These are phyloP conservation scores for Onychomys arenicola DNA, from an alignment of 2,797 vertebrate genomes.

Conservation along the genomic window DNA sequence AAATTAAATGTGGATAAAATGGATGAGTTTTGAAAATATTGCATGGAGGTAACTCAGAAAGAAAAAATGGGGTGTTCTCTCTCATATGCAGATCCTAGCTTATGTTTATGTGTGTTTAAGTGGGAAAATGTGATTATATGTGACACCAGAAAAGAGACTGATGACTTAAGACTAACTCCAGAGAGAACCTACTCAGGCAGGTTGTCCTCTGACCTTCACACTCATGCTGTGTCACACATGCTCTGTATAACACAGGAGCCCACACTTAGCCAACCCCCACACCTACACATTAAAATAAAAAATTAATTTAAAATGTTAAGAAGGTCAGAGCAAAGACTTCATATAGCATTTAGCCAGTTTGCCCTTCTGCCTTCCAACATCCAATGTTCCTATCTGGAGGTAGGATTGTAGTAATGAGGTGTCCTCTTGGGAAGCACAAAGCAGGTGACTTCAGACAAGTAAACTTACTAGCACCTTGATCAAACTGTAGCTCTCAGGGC, in stretches of 20 bases:
- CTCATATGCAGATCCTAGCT: background rate
- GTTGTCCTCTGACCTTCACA: background rate
- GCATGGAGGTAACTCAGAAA: background rate
- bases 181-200: background rate
- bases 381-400: rapidly evolving
- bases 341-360: background rate
- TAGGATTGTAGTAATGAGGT: background rate
- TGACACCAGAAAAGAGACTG: background rate
- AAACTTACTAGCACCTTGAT: background rate
- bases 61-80: background rate
- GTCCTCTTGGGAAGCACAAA: background rate
- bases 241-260: background rate
- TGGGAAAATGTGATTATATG: background rate
- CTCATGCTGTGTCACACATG: background rate
- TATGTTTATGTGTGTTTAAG: background rate
- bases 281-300: background rate
- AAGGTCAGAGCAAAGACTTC: background rate
- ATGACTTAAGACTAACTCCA: background rate
- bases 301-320: background rate
- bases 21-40: background rate
- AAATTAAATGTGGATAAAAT: background rate
- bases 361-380: background rate
- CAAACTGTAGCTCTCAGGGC: background rate
- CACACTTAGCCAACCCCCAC: background rate
- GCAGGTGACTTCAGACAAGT: background rate